Evolutionary conservation across 2,113 vertebrate species (phyloP), one percentile per base, ranked within the genome.

Genomic region (Collichthys lucidus): DNA sequence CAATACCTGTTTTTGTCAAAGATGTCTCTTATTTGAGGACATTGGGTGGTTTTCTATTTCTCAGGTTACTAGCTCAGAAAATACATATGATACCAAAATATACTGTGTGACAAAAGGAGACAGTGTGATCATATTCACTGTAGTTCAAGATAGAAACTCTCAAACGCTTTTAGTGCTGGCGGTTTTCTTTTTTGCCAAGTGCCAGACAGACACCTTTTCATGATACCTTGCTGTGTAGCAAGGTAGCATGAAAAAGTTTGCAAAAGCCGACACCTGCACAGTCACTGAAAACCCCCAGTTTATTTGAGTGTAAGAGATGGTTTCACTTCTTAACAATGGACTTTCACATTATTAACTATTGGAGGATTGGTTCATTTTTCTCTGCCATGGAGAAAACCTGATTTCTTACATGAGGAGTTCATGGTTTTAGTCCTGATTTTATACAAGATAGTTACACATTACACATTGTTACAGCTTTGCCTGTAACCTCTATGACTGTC

Each of bases 291-390:
- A 68, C 69, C 83, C 87, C 77, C 14, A 46, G 70, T 78, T 91
- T 59, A 82, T 68, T 56, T 85, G 61, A 84, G 75, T 46, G 77
- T 78, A 55, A 68, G 70, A 73, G 31, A 15, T 3, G 20, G 87
- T 94, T 93, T 94, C 90, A 92, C 90, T 93, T 94, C 91, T 92
- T 84, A 82, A 82, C 53, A 59, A 26, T 62, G 17, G 44, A 90
- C 78, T 92, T 89, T 88, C 85, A 86, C 71, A 67, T 47, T 71
- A 35, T 70, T 56, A 80, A 81, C 75, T 62, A 0, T 42, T 60
- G 55, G 49, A 81, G 29, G 24, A 75, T 42, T 64, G 31, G 0
- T 67, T 14, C n/a, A 11, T 15, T 61, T 61, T 46, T 74, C 19
- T 50, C 50, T 73, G 46, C 16, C 5, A 22, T 53, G 26, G 2